phyloP scores from a whole-genome alignment of 2,888 invertebrate species.

The Phyllotreta striolata region DNA sequence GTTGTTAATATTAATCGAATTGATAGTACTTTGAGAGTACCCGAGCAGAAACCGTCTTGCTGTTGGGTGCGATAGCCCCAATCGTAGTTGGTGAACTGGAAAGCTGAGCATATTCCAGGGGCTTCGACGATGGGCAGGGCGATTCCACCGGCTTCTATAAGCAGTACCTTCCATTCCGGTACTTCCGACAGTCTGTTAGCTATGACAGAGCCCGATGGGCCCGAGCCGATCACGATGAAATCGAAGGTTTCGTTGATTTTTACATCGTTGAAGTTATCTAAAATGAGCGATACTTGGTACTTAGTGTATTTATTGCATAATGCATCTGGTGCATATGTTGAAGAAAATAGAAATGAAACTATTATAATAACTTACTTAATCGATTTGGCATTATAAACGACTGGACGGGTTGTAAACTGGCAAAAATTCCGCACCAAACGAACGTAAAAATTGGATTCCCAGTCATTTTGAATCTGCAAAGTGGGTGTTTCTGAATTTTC shows the following conservation, averaged over 20 bases:
- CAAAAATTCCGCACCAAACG: no score
- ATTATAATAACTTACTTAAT: no score
- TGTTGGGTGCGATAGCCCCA: slow-evolving; percentile 30
- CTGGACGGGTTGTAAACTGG: no score
- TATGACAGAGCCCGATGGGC: slow-evolving; percentile 34
- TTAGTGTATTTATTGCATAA: not conserved
- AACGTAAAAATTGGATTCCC: no score
- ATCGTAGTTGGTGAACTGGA: slow-evolving; percentile 24
- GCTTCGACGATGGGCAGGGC: slow-evolving; percentile 13
- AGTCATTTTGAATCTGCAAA: no score
- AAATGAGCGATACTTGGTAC: not conserved
- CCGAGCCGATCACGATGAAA: slow-evolving; percentile 38
- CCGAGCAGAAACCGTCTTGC: slow-evolving; percentile 17
- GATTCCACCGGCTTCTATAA: slow-evolving; percentile 32
- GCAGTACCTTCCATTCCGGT: slow-evolving; percentile 28
- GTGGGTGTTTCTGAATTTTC: no score
- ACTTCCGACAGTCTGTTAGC: slow-evolving; percentile 34
- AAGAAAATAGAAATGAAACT: no score
- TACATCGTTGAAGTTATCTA: not conserved
- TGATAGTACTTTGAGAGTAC: no score
- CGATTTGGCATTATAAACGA: no score
- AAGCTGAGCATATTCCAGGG: slow-evolving; percentile 17
- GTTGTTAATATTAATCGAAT: not conserved
- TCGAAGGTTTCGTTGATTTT: slow-evolving; percentile 20
- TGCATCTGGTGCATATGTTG: not conserved